These are phyloP conservation scores for Hemicordylus capensis DNA, from an alignment of 2,113 vertebrate species.

Conservation along the genomic window DNA sequence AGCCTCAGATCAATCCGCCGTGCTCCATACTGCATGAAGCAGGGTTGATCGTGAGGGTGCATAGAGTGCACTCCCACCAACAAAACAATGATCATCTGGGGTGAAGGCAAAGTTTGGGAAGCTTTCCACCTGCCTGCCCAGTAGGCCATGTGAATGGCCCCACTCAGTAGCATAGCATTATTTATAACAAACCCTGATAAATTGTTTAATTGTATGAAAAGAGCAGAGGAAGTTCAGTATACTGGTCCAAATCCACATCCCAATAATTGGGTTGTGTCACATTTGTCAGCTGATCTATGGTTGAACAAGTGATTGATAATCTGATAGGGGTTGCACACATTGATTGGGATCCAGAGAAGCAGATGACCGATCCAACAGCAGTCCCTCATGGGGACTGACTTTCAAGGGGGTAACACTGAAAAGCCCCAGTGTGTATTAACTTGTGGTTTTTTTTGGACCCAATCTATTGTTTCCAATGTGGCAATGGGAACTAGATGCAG, in stretches of 20 bases:
- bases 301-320: background rate
- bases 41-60: no score
- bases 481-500: no score
- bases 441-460: no score
- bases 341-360: background rate
- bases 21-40: no score
- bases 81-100: no score
- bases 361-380: background rate
- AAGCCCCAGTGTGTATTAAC: no score
- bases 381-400: background rate
- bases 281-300: background rate
- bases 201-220: background rate
- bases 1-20: no score
- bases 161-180: background rate
- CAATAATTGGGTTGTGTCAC: background rate
- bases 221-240: background rate
- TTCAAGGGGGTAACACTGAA: background rate
- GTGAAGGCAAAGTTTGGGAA: no score
- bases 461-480: no score
- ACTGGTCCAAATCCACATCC: background rate
- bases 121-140: no score
- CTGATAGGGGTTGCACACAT: background rate
- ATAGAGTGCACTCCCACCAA: no score
- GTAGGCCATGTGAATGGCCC: no score
- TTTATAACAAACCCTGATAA: background rate